Conservation (phyloP, 2,113 vertebrate species). For the Jacana jacana region DNA sequence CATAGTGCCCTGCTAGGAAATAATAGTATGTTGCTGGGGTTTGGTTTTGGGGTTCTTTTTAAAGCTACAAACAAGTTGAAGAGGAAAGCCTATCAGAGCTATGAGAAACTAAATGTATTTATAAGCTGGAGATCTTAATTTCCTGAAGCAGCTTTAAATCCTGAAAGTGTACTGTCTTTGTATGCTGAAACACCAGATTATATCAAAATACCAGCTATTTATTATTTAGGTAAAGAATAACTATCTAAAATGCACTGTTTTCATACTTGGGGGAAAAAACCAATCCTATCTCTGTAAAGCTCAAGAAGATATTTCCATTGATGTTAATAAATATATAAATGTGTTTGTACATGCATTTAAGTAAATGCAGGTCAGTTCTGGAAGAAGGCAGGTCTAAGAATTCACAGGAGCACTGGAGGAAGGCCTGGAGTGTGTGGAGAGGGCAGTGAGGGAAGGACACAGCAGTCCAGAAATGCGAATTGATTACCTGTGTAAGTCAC, state of each 20-base stretch:
- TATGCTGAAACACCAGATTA: background rate
- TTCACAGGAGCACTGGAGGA: background rate
- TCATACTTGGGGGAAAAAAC: background rate
- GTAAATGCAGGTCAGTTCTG: background rate
- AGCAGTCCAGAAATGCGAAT: background rate
- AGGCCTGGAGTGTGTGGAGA: background rate
- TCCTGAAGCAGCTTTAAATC: slow-evolving; percentile 28
- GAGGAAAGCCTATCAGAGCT: background rate
- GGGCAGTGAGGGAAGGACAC: background rate
- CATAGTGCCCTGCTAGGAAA: background rate
- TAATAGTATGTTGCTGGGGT: background rate
- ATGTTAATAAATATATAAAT: background rate
- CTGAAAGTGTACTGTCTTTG: background rate
- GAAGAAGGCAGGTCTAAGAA: background rate
- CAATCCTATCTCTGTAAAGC: background rate
- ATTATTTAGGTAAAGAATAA: background rate
- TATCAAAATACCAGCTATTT: background rate
- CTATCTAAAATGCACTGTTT: background rate
- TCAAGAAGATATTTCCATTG: background rate
- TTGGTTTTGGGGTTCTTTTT: background rate
- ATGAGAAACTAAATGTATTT: slow-evolving; percentile 41
- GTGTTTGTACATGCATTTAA: background rate
- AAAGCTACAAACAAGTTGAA: background rate
- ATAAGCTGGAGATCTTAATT: slow-evolving; percentile 12
- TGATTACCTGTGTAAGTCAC: background rate